phyloP scores from a whole-genome alignment of 2,113 vertebrate species.

The Isurus oxyrinchus region DNA sequence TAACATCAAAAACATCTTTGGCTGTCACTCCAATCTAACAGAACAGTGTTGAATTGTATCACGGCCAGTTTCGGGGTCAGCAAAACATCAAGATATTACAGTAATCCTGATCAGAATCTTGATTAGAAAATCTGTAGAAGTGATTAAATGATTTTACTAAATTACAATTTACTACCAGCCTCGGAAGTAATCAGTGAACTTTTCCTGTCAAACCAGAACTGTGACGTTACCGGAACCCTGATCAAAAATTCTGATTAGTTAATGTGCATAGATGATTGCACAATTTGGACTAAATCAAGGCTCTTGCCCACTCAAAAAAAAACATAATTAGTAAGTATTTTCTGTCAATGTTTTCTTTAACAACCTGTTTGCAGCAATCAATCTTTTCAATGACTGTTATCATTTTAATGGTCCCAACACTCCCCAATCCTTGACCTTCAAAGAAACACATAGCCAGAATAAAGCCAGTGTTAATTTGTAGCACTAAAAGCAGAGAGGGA shows the following conservation, averaged over 20 bases:
- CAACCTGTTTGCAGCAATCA: constrained; percentile 14
- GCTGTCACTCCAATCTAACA: not conserved
- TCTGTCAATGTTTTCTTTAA: not conserved
- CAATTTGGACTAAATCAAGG: constrained; percentile 23
- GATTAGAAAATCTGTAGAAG: not conserved
- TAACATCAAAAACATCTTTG: not conserved
- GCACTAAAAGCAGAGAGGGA: not conserved
- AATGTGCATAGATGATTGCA: constrained; percentile 7
- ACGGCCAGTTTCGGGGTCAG: not conserved
- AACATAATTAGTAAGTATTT: not conserved
- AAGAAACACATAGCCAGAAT: not conserved
- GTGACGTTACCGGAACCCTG: not conserved
- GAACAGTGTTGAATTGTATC: not conserved
- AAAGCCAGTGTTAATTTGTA: not conserved
- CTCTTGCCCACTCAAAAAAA: constrained; percentile 12
- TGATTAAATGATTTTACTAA: constrained; percentile 34
- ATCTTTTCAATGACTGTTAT: not conserved
- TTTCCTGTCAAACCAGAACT: constrained; percentile 2
- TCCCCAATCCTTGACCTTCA: constrained; percentile 5
- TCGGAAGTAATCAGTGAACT: constrained; percentile 28
- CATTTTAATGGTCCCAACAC: not conserved
- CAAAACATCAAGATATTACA: not conserved
- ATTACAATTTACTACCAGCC: not conserved
- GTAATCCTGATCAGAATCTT: constrained; percentile 23
- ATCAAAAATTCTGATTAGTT: not conserved